These are phyloP conservation scores for Haemorhous mexicanus DNA, from an alignment of 2,113 vertebrate species.

Conservation along the genomic window DNA sequence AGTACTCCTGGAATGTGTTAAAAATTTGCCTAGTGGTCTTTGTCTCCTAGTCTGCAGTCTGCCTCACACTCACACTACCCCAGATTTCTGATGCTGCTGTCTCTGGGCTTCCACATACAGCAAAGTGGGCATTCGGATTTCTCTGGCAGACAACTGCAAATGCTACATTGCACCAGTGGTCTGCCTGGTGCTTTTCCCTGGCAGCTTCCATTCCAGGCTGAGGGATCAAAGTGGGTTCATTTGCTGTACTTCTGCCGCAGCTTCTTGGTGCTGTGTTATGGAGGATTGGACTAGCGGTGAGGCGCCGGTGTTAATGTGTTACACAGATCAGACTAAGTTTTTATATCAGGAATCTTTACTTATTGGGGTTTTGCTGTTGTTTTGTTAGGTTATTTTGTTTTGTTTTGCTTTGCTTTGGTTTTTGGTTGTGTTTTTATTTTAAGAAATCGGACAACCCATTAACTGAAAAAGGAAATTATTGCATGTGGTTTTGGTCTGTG, in stretches of 20 bases:
- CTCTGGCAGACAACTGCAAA: neutral
- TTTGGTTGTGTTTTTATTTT: neutral
- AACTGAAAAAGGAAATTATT: neutral
- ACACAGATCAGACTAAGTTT: neutral
- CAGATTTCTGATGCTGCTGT: neutral
- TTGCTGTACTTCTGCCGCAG: neutral
- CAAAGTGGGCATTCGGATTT: neutral
- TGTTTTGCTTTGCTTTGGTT: neutral
- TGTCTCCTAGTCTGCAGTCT: neutral
- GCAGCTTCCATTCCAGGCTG: neutral
- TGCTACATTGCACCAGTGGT: neutral
- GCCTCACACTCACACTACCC: neutral
- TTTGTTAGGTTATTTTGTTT: neutral
- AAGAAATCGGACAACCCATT: rapidly evolving
- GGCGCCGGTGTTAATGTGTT: neutral
- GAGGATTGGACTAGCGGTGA: neutral
- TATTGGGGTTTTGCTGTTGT: neutral
- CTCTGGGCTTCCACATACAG: neutral
- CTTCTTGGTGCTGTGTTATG: neutral
- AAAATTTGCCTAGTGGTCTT: neutral
- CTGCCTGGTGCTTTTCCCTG: neutral
- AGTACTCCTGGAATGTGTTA: neutral
- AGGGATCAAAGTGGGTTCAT: neutral
- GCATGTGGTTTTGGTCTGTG: neutral
- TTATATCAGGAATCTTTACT: neutral